A percentile compares a stretch with the other conserved stretches of the same genome.
phyloP scores from a whole-genome alignment of 1,140 invertebrate genomes.

The Pinna nobilis region DNA sequence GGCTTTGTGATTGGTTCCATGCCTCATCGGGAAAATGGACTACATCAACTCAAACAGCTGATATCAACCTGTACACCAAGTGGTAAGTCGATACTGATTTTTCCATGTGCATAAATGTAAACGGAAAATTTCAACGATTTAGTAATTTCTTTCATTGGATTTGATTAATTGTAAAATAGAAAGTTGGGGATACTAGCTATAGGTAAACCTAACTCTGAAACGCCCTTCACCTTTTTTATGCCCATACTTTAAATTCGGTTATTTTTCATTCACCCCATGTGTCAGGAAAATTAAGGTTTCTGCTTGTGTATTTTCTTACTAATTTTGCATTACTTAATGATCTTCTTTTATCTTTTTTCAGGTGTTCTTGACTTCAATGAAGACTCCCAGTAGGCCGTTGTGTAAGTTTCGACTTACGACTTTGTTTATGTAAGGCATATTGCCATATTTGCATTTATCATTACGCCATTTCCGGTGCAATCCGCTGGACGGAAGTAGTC shows the following conservation, averaged over 20 bases:
- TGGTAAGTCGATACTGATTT: constrained; percentile 48
- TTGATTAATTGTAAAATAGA: background rate
- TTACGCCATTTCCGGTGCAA: constrained; percentile 24
- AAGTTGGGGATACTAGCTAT: background rate
- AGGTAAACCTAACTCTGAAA: background rate
- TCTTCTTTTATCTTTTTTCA: constrained; percentile 46
- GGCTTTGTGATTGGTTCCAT: constrained; percentile 24
- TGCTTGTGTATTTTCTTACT: too few relatives aligned
- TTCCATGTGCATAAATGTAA: background rate
- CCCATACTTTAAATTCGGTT: too few relatives aligned
- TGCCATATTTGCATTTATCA: constrained; percentile 58
- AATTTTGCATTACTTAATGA: too few relatives aligned
- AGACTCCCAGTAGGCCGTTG: constrained; percentile 66
- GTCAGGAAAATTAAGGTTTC: too few relatives aligned
- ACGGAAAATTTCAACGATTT: background rate
- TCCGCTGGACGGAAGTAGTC: constrained; percentile 31
- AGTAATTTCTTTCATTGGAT: background rate
- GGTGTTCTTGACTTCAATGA: constrained; percentile 47
- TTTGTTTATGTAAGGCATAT: constrained; percentile 69
- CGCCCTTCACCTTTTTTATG: background rate
- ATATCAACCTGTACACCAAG: constrained; percentile 54
- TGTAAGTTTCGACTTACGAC: constrained; percentile 67
- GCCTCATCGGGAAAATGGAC: constrained; percentile 46
- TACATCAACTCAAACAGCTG: constrained; percentile 63
- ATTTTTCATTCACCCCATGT: too few relatives aligned